Evolutionary conservation across 1,140 invertebrate species (phyloP), one percentile per base, ranked within the genome.

Genomic region (Hyposmocoma kahamanoa): DNA sequence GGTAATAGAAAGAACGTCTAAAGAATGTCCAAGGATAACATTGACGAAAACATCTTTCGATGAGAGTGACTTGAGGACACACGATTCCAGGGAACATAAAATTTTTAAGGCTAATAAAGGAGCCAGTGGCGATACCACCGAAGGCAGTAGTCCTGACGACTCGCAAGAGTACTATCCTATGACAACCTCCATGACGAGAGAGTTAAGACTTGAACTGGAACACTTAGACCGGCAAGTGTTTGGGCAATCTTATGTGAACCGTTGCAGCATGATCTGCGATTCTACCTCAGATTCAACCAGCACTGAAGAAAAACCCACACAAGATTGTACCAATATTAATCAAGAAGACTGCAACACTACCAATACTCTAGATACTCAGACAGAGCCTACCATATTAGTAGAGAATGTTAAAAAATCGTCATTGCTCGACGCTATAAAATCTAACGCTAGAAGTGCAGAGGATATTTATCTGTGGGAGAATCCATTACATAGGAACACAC

Each of bases 181-280:
- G 91, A 95, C 93, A 1, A 95, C 93, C 0, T 94, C 94, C 1
- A 93, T 95, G 80, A 95, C 93, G 1, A 88, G 93, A 63, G 94
- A 95, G 75, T 82, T 95, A 59, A 88, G 92, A 65, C 83, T 95
- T 36, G 94, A 95, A 79, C 69, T 95, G 19, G 94, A 95, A 69
- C 94, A 93, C 70, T 85, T 96, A 50, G 93, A 95, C 78, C 86
- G 93, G 15, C 93, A 94, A 81, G 91, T 94, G 1, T 92, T 93
- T 66, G 91, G 91, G 2, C 74, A 81, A 64, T 67, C 88, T 61
- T 82, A 80, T 51, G 56, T 77, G 1, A 82, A 74, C 51, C 52
- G 72, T 18, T 77, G 72, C 39, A 74, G 72, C 43, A 67, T 77
- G 51, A 67, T 72, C 39, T 80, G 68, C 47, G 81, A 86, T 50